Percentiles rank a stretch among this genome's conserved stretches.
These are phyloP conservation scores for Agrypnus murinus DNA, from an alignment of 2,888 invertebrate species.

Conservation along the genomic window DNA sequence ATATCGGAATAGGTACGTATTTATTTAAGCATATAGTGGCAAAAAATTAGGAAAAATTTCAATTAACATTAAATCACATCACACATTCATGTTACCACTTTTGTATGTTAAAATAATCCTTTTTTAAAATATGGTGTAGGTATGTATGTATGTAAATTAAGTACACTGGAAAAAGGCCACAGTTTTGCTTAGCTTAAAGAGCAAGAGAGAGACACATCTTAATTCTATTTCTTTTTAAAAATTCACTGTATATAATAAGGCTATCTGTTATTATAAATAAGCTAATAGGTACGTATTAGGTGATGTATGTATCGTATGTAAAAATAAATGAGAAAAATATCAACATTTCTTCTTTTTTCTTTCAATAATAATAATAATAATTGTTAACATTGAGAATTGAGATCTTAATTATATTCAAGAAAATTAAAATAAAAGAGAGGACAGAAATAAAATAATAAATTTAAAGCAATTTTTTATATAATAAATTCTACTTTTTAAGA, in stretches of 20 bases:
- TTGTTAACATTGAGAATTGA: conserved; percentile 39
- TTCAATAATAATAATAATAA: no score
- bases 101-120: neutral
- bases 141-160: conserved; percentile 32
- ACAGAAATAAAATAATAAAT: no score
- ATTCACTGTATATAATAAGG: conserved; percentile 21
- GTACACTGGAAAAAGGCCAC: conserved; percentile 54
- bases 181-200: conserved; percentile 32
- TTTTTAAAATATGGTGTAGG: conserved; percentile 33
- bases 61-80: conserved; percentile 20
- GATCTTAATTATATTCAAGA: conserved; percentile 41
- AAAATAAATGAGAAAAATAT: conserved; percentile 39
- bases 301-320: no score
- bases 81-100: conserved; percentile 14
- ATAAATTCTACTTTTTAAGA: conserved; percentile 21
- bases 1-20: neutral
- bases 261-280: conserved; percentile 35
- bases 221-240: conserved; percentile 26
- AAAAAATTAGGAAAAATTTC: neutral
- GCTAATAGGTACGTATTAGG: conserved; percentile 35
- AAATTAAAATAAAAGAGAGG: neutral
- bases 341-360: conserved; percentile 8
- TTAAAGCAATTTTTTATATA: conserved; percentile 34
- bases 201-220: no score
- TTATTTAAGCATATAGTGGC: neutral